phyloP scores from a whole-genome alignment of 2,113 vertebrate species.

The Callopanchax toddi region DNA sequence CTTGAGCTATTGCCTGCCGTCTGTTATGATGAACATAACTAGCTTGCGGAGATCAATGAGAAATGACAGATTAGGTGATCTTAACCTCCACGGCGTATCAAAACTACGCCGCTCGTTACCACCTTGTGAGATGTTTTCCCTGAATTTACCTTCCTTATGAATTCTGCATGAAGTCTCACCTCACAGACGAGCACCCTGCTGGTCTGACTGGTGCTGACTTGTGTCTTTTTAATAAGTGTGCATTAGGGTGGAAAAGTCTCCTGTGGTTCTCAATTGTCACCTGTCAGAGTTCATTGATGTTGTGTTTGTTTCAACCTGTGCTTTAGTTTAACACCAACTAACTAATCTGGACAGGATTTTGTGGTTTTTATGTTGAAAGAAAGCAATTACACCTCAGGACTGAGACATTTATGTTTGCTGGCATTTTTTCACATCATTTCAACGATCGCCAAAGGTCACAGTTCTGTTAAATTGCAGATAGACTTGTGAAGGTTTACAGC shows the following conservation, averaged over 20 bases:
- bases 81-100: constrained; percentile 54
- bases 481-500: no score
- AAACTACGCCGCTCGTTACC: constrained; percentile 54
- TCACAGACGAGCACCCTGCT: constrained; percentile 26
- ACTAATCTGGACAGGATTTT: constrained; percentile 35
- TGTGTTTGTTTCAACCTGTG: constrained; percentile 30
- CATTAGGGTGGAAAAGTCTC: constrained; percentile 51
- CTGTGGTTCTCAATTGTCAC: constrained; percentile 48
- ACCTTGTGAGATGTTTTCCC: constrained; percentile 49
- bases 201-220: constrained; percentile 29
- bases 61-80: constrained; percentile 68
- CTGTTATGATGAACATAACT: constrained; percentile 59
- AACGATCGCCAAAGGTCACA: no score
- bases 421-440: no score
- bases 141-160: constrained; percentile 44
- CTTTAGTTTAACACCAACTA: constrained; percentile 23
- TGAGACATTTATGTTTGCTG: no score
- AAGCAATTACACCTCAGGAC: no score
- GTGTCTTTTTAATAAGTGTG: constrained; percentile 46
- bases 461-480: no score
- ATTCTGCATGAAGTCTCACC: constrained; percentile 10
- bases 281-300: constrained; percentile 45
- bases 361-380: background rate
- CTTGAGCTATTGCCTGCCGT: constrained; percentile 49
- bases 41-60: constrained; percentile 56